Conservation (phyloP, 1,140 invertebrate genomes). For the Drosophila arawakana region DNA sequence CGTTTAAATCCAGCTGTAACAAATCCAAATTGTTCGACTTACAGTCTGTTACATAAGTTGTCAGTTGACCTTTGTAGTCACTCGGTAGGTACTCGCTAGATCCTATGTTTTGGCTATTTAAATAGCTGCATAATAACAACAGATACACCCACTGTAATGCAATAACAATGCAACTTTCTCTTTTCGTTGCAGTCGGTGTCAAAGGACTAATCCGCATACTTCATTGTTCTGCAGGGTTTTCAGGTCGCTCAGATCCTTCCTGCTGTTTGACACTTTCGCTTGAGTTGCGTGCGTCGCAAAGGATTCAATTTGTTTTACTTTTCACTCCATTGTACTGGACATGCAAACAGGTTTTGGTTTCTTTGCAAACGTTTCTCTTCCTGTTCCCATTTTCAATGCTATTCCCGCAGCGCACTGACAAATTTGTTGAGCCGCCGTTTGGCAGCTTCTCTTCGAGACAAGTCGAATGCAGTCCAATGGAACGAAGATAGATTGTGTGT, state of each 20-base stretch:
- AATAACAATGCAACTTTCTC: constrained; percentile 69
- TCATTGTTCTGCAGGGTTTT: constrained; percentile 45
- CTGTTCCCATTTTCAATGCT: background rate
- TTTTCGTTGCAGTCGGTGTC: constrained; percentile 50
- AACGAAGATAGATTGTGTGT: constrained; percentile 81
- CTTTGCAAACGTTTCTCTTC: constrained; percentile 9
- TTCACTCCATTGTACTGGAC: constrained; percentile 10
- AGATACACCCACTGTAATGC: constrained; percentile 28
- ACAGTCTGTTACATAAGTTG: constrained; percentile 61
- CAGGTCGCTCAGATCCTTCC: background rate
- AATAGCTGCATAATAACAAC: constrained; percentile 52
- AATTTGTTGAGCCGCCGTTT: constrained; percentile 49
- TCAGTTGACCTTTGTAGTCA: constrained; percentile 31
- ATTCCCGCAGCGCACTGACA: constrained; percentile 46
- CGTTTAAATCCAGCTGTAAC: constrained; percentile 61
- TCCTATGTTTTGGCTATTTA: constrained; percentile 68
- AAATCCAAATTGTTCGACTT: constrained; percentile 26
- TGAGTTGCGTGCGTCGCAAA: constrained; percentile 34
- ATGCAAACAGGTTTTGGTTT: constrained; percentile 46
- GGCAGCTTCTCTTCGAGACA: constrained; percentile 24
- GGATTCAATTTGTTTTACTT: constrained; percentile 9
- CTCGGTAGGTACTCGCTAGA: constrained; percentile 10
- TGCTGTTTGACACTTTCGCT: constrained; percentile 47
- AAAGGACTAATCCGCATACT: constrained; percentile 43
- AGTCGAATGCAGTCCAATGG: constrained; percentile 10